Conservation (phyloP, 2,888 invertebrate species). For the Eustalomyia histrio region DNA sequence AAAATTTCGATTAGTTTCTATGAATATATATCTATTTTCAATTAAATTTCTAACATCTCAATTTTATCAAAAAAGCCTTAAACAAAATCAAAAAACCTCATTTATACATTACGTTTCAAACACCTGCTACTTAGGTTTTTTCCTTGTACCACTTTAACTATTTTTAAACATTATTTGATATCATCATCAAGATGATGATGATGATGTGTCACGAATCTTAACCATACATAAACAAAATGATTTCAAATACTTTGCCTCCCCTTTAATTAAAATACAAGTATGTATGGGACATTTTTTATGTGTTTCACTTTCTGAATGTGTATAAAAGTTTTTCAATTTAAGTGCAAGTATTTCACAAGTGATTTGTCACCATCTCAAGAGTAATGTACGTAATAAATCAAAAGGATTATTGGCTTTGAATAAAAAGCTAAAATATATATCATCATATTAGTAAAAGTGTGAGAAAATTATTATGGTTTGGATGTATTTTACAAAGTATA, state of each 20-base stretch:
- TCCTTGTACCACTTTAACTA: background rate
- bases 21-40: background rate
- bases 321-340: conserved; percentile 50
- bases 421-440: background rate
- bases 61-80: conserved; percentile 8
- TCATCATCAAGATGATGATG: background rate
- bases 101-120: background rate
- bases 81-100: background rate
- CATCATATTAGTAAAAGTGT: background rate
- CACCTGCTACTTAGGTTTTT: conserved; percentile 9
- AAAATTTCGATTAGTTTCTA: too few species aligned
- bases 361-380: conserved; percentile 46
- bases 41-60: background rate
- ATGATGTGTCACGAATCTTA: background rate
- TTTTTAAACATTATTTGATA: background rate
- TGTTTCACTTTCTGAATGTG: background rate
- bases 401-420: conserved; percentile 42
- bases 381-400: conserved; percentile 58
- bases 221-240: conserved; percentile 15
- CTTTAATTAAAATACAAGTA: conserved; percentile 10
- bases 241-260: background rate
- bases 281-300: background rate
- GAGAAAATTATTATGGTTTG: background rate
- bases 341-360: conserved; percentile 38
- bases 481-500: background rate